Evolutionary conservation across 2,888 invertebrate species (phyloP).

Genomic region (Ditylenchus weischeri): DNA sequence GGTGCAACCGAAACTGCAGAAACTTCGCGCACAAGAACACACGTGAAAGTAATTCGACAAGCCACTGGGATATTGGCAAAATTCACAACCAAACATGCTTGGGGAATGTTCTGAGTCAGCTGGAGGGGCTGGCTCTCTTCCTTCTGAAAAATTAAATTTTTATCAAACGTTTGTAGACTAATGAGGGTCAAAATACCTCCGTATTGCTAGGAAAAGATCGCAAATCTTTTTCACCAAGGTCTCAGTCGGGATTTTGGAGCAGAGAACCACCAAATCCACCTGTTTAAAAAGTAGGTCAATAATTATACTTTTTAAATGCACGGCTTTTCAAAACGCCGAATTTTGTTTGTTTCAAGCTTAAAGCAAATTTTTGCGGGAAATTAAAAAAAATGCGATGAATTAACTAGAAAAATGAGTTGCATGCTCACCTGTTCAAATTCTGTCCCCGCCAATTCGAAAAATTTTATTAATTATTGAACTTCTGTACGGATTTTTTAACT

Average conservation of each 20-base stretch:
- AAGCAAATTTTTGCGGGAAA: too few species aligned
- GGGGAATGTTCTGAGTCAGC: slow-evolving; percentile 10
- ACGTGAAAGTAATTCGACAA: slow-evolving; percentile 33
- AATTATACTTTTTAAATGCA: too few species aligned
- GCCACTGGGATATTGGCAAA: slow-evolving; percentile 15
- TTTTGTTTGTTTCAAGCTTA: too few species aligned
- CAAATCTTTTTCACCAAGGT: slow-evolving; percentile 82
- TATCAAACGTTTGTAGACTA: slow-evolving; percentile 30
- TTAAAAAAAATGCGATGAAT: too few species aligned
- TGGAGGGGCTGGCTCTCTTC: slow-evolving; percentile 9
- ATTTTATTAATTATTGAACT: too few species aligned
- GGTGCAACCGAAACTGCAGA: too few species aligned
- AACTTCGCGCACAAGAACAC: slow-evolving; percentile 29
- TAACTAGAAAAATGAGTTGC: too few species aligned
- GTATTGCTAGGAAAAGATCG: slow-evolving; percentile 76
- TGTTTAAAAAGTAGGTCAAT: slow-evolving; percentile 3
- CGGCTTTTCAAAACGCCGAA: too few species aligned
- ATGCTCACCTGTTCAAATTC: too few species aligned
- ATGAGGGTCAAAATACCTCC: slow-evolving; percentile 60
- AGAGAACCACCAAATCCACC: slow-evolving; percentile 88
- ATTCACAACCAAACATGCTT: slow-evolving; percentile 15
- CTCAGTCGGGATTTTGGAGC: slow-evolving; percentile 85
- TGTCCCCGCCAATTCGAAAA: too few species aligned
- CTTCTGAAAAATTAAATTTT: slow-evolving; percentile 6
- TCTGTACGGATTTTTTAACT: too few species aligned